Conservation (phyloP, 2,797 vertebrate species). For the Anolis apletophallus region DNA sequence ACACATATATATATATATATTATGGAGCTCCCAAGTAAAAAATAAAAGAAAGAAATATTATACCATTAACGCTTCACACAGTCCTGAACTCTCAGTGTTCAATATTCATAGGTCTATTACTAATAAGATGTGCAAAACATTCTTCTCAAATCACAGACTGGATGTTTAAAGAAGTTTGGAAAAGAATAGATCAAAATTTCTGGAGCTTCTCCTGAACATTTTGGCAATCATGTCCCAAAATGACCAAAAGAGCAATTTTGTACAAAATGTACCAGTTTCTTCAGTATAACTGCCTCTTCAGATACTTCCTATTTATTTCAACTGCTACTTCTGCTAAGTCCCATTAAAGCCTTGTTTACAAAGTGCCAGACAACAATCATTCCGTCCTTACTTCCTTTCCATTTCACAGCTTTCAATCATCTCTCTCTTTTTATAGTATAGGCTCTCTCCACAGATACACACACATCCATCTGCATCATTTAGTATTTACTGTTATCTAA, state of each 20-base stretch:
- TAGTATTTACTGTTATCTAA: neutral
- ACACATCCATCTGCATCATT: neutral
- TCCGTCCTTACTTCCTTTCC: constrained; percentile 11
- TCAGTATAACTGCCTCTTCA: constrained; percentile 1
- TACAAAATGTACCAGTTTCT: constrained; percentile 30
- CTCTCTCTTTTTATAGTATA: constrained; percentile 10
- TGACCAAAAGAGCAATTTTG: neutral
- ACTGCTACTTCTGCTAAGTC: constrained; percentile 18
- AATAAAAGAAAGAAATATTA: neutral
- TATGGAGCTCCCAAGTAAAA: neutral
- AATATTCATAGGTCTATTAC: neutral
- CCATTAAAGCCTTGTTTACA: constrained; percentile 31
- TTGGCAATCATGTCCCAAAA: constrained; percentile 1
- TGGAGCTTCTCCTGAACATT: neutral
- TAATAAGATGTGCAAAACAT: neutral
- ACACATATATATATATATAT: too few species aligned
- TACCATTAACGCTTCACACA: neutral
- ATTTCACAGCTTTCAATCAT: constrained; percentile 25
- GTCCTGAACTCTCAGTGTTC: neutral
- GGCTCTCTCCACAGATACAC: neutral
- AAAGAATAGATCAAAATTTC: neutral
- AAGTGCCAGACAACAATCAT: constrained; percentile 17
- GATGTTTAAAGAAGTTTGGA: neutral
- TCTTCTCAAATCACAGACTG: neutral
- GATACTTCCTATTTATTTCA: constrained; percentile 29